These are phyloP conservation scores for Hetaerina americana DNA, from an alignment of 1,140 invertebrate species.

Conservation along the genomic window DNA sequence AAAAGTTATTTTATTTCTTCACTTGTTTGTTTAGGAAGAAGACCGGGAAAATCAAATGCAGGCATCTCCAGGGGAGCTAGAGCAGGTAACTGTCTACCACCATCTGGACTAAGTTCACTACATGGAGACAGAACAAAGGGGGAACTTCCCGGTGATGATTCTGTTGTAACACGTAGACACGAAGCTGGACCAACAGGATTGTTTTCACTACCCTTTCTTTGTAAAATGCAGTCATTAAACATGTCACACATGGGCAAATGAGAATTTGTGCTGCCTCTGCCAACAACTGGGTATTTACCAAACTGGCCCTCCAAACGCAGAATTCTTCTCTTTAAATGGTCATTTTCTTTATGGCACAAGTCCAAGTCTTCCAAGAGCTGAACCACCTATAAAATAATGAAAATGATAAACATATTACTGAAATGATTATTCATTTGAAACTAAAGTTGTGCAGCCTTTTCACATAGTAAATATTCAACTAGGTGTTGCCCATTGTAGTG, in stretches of 20 bases:
- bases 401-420: no score
- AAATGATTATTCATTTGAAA: no score
- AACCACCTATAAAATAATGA: background rate
- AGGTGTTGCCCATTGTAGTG: no score
- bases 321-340: background rate
- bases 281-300: background rate
- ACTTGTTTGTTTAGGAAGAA: slow-evolving; percentile 16
- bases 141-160: slow-evolving; percentile 26
- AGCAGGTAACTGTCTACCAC: slow-evolving; percentile 29
- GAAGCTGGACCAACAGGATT: background rate
- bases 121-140: slow-evolving; percentile 29
- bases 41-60: slow-evolving; percentile 33
- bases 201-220: background rate
- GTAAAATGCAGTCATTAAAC: background rate
- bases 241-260: background rate
- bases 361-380: background rate
- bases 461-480: no score
- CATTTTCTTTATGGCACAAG: slow-evolving; percentile 1
- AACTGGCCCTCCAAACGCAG: background rate
- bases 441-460: no score
- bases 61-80: slow-evolving; percentile 42
- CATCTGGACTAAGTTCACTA: slow-evolving; percentile 28
- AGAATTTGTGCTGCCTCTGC: background rate
- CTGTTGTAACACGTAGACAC: slow-evolving; percentile 24
- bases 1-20: no score